Evolutionary conservation across 2,888 invertebrate species (phyloP).

Genomic region (Prosapia bicincta): DNA sequence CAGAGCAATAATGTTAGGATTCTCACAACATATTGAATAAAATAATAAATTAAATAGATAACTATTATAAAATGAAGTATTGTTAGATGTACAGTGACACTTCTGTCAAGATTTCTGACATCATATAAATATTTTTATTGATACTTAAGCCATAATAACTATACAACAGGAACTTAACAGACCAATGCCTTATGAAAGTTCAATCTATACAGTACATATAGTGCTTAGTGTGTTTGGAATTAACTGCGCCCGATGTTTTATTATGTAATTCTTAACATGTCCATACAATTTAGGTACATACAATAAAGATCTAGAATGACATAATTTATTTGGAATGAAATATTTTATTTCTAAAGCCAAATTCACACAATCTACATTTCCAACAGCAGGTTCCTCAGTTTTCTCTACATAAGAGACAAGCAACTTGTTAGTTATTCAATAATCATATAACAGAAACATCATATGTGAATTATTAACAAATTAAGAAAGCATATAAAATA

Average conservation of each 20-base stretch:
- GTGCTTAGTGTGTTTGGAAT: not conserved
- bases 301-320: not conserved
- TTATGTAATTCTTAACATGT: too few relatives aligned
- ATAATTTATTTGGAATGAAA: too few relatives aligned
- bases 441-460: too few relatives aligned
- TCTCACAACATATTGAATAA: not conserved
- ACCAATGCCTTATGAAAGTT: not conserved
- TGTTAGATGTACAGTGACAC: not conserved
- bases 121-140: not conserved
- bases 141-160: not conserved
- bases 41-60: not conserved
- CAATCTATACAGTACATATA: not conserved
- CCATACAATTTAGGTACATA: not conserved
- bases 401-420: too few relatives aligned
- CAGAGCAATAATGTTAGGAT: not conserved
- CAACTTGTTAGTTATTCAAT: too few relatives aligned
- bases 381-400: too few relatives aligned
- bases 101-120: not conserved
- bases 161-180: not conserved
- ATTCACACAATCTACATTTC: too few relatives aligned
- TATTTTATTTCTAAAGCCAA: too few relatives aligned
- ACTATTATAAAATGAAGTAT: not conserved
- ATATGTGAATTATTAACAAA: too few relatives aligned
- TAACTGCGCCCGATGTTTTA: not conserved
- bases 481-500: too few relatives aligned